A percentile compares a stretch with the other conserved stretches of the same genome.
Conservation (phyloP, 2,113 vertebrate genomes). For the Hippoglossus stenolepis region DNA sequence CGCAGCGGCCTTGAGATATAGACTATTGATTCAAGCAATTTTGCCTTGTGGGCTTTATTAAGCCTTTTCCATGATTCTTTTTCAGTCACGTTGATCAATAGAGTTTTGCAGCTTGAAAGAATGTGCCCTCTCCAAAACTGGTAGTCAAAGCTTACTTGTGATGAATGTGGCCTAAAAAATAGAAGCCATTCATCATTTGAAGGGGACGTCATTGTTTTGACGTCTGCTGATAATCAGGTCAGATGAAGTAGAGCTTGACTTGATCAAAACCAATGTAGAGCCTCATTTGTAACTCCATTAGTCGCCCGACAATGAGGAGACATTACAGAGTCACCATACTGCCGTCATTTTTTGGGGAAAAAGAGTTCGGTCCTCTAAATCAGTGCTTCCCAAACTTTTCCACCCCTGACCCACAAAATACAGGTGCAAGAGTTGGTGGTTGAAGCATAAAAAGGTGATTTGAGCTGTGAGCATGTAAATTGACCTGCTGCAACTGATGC, state of each 20-base stretch:
- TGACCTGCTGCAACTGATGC: too few relatives aligned
- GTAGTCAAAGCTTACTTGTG: slow-evolving; percentile 16
- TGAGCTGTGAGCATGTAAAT: too few relatives aligned
- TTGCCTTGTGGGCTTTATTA: slow-evolving; percentile 13
- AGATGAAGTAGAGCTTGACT: slow-evolving; percentile 64
- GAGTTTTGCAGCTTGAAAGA: neutral
- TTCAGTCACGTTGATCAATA: neutral
- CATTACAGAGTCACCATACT: neutral
- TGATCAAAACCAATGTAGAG: slow-evolving; percentile 50
- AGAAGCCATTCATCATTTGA: slow-evolving; percentile 40
- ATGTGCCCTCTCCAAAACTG: neutral
- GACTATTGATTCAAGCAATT: slow-evolving; percentile 24
- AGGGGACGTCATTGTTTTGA: slow-evolving; percentile 32
- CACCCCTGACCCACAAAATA: too few relatives aligned
- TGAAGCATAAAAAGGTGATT: too few relatives aligned
- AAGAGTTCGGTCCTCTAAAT: neutral
- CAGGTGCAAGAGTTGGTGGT: too few relatives aligned
- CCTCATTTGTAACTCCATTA: slow-evolving; percentile 49
- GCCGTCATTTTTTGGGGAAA: slow-evolving; percentile 1
- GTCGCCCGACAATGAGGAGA: slow-evolving; percentile 6
- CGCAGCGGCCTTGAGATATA: neutral
- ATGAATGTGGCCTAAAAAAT: slow-evolving; percentile 31
- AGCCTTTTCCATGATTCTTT: neutral
- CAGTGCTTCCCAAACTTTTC: too few relatives aligned
- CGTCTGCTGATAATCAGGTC: slow-evolving; percentile 55